These are phyloP conservation scores for Phyllotis vaccarum DNA, from an alignment of 2,797 vertebrate genomes.

Conservation along the genomic window DNA sequence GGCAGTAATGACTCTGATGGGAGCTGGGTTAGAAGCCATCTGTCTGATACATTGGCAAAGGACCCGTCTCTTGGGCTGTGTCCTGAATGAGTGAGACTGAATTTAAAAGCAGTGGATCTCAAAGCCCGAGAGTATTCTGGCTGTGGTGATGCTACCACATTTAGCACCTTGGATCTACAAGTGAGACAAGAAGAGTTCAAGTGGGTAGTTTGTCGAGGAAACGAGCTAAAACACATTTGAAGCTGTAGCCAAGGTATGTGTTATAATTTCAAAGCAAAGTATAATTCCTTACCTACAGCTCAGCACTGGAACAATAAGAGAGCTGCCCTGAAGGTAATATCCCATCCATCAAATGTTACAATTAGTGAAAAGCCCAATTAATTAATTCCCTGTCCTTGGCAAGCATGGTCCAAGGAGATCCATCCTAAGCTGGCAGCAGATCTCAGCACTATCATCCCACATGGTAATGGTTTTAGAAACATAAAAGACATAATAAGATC, in stretches of 20 bases:
- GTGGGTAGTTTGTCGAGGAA: background rate
- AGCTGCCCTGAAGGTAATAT: background rate
- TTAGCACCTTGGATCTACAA: background rate
- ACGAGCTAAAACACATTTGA: background rate
- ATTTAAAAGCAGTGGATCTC: background rate
- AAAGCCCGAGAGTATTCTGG: background rate
- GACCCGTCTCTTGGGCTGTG: no score
- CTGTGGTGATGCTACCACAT: background rate
- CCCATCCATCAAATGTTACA: background rate
- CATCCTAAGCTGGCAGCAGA: background rate
- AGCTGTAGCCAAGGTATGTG: background rate
- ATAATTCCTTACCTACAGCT: background rate
- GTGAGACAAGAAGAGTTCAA: background rate
- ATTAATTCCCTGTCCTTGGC: background rate
- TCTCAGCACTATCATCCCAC: background rate
- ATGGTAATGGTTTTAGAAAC: background rate
- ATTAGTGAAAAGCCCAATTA: background rate
- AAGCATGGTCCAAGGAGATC: background rate
- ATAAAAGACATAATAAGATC: background rate
- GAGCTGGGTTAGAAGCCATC: background rate
- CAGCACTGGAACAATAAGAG: background rate
- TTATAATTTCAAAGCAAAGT: background rate
- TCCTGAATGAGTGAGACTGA: background rate
- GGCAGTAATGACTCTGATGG: background rate
- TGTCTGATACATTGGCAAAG: background rate